Percentiles rank a stretch among this genome's conserved stretches.
Conservation (phyloP, 2,888 invertebrate species). For the Mystacides longicornis region DNA sequence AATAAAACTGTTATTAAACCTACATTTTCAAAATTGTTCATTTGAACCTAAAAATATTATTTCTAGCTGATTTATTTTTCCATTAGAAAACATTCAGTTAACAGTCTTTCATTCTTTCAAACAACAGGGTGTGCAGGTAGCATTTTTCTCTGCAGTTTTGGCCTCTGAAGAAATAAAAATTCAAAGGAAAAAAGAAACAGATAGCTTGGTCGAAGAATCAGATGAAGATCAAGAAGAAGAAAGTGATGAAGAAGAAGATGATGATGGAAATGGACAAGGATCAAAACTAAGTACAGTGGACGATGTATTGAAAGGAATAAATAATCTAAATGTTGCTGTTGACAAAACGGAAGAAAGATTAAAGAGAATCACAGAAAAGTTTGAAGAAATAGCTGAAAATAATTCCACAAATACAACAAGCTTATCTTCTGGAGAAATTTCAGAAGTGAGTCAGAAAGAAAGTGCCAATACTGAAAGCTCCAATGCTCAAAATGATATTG, state of each 20-base stretch:
- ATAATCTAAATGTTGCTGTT: constrained; percentile 47
- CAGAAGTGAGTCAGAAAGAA: not conserved
- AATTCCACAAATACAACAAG: not conserved
- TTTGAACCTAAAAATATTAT: too few species aligned
- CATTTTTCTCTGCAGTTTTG: constrained; percentile 86
- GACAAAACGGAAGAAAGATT: constrained; percentile 49
- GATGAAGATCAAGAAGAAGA: constrained; percentile 29
- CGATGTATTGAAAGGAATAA: constrained; percentile 45
- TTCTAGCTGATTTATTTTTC: too few species aligned
- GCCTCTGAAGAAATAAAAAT: constrained; percentile 46
- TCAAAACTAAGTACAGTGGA: constrained; percentile 29
- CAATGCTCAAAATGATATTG: constrained; percentile 4
- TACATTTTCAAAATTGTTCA: too few species aligned
- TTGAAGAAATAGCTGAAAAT: constrained; percentile 8
- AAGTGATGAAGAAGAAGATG: constrained; percentile 28
- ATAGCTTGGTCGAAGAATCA: constrained; percentile 26
- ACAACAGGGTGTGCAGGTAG: constrained; percentile 56
- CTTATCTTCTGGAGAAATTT: not conserved
- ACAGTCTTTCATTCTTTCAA: too few species aligned
- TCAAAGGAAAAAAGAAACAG: constrained; percentile 27
- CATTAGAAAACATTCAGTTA: too few species aligned
- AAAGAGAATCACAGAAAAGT: constrained; percentile 37
- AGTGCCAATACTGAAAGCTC: not conserved
- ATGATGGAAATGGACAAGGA: constrained; percentile 12
- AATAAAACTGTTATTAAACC: too few species aligned